Conservation (phyloP, 2,888 invertebrate genomes). For the Papilio elwesi region DNA sequence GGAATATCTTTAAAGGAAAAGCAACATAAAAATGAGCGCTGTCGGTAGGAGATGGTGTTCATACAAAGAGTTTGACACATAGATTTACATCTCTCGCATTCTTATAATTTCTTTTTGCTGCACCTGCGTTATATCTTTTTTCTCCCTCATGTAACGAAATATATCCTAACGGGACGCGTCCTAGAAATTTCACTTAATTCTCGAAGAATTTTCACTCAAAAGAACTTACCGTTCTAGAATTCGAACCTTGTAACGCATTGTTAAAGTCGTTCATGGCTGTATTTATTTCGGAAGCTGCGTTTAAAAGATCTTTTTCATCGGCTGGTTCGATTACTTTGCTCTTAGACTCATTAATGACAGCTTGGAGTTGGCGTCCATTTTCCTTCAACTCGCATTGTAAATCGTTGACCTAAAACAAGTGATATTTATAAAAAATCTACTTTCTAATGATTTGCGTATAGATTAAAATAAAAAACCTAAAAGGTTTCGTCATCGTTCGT, state of each 20-base stretch:
- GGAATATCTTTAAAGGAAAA: neutral
- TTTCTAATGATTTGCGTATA: neutral
- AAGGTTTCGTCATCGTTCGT: neutral
- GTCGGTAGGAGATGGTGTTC: no score
- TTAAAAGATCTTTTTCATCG: conserved; percentile 38
- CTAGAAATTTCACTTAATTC: neutral
- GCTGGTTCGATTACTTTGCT: conserved; percentile 42
- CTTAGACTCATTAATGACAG: conserved; percentile 43
- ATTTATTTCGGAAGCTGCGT: conserved; percentile 38
- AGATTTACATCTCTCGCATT: neutral
- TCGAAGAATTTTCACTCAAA: neutral
- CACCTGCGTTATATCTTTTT: neutral
- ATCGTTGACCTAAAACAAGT: conserved; percentile 44
- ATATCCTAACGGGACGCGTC: no score
- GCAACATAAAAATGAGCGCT: neutral
- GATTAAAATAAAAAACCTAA: neutral
- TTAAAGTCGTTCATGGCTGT: conserved; percentile 37
- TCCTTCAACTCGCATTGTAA: conserved; percentile 43
- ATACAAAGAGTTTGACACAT: no score
- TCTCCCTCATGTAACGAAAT: neutral
- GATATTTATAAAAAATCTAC: neutral
- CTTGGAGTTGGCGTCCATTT: conserved; percentile 45
- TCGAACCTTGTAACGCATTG: conserved; percentile 27
- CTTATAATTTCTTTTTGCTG: neutral
- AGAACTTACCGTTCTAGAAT: conserved; percentile 22